Evolutionary conservation across 2,797 vertebrate genomes (phyloP).

Genomic region (Staurois parvus): DNA sequence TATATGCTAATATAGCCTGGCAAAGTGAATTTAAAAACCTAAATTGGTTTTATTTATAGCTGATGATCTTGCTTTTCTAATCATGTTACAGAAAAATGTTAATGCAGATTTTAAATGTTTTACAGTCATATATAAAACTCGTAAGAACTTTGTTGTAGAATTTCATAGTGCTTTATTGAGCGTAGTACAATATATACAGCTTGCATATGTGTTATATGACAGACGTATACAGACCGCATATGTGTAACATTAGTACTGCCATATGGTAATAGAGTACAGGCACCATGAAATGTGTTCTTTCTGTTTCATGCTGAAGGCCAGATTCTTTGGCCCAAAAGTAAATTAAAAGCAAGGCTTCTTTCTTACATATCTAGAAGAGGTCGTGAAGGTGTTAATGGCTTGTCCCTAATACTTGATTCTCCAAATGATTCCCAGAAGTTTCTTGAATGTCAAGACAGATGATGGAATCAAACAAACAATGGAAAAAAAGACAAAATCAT

Average conservation of each 20-base stretch:
- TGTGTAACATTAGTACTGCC: conserved; percentile 33
- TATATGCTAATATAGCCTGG: conserved; percentile 10
- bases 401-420: conserved; percentile 3
- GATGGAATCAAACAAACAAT: conserved; percentile 54
- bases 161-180: conserved; percentile 2
- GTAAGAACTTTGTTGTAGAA: neutral
- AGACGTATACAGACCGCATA: conserved; percentile 6
- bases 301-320: neutral
- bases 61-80: neutral
- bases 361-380: conserved; percentile 6
- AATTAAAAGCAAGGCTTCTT: conserved; percentile 6
- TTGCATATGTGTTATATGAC: neutral
- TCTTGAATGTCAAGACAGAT: conserved; percentile 42
- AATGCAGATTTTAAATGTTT: neutral
- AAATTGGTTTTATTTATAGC: neutral
- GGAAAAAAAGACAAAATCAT: conserved; percentile 31
- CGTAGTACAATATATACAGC: neutral
- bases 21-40: neutral
- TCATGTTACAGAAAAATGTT: neutral
- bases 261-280: conserved; percentile 22
- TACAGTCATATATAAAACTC: conserved; percentile 6
- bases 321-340: neutral
- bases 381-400: conserved; percentile 26
- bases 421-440: conserved; percentile 20
- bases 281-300: neutral